These are phyloP conservation scores for Scaptomyza polygonia DNA, from an alignment of 2,888 invertebrate genomes.

Conservation along the genomic window DNA sequence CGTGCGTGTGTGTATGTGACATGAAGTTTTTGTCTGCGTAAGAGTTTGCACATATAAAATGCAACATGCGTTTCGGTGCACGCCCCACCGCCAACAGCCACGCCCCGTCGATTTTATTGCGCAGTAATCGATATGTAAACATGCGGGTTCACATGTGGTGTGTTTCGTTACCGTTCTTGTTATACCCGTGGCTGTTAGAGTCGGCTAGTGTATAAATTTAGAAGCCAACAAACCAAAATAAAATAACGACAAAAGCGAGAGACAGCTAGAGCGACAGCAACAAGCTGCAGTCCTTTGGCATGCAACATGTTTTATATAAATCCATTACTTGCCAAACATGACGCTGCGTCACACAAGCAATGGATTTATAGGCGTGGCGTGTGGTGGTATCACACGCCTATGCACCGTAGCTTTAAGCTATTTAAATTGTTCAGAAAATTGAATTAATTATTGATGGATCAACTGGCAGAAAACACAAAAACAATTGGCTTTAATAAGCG, in stretches of 20 bases:
- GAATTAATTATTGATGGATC: slow-evolving; percentile 31
- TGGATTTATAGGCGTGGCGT: slow-evolving; percentile 50
- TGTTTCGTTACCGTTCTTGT: slow-evolving; percentile 6
- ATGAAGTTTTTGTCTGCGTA: slow-evolving; percentile 8
- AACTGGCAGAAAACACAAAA: slow-evolving; percentile 4
- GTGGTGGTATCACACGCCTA: not conserved
- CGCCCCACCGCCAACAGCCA: slow-evolving; percentile 24
- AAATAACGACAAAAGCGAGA: slow-evolving; percentile 6
- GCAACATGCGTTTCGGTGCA: slow-evolving; percentile 62
- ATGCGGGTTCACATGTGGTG: slow-evolving; percentile 52
- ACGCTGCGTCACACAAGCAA: slow-evolving; percentile 31
- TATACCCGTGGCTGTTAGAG: slow-evolving; percentile 12
- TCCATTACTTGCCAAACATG: slow-evolving; percentile 77
- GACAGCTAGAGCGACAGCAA: slow-evolving; percentile 43
- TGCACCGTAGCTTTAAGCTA: slow-evolving; percentile 2
- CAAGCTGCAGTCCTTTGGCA: slow-evolving; percentile 65
- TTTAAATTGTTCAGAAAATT: slow-evolving; percentile 42
- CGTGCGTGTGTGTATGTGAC: slow-evolving; percentile 14
- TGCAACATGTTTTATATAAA: slow-evolving; percentile 80
- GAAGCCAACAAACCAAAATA: slow-evolving; percentile 55
- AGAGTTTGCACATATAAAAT: slow-evolving; percentile 41
- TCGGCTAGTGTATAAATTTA: slow-evolving; percentile 68
- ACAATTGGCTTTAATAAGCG: slow-evolving; percentile 33
- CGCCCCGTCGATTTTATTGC: slow-evolving; percentile 60
- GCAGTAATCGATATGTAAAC: slow-evolving; percentile 77